Percentiles rank a stretch among this genome's conserved stretches.
phyloP scores from a whole-genome alignment of 2,888 invertebrate species.

The Acanthopleura granulata region DNA sequence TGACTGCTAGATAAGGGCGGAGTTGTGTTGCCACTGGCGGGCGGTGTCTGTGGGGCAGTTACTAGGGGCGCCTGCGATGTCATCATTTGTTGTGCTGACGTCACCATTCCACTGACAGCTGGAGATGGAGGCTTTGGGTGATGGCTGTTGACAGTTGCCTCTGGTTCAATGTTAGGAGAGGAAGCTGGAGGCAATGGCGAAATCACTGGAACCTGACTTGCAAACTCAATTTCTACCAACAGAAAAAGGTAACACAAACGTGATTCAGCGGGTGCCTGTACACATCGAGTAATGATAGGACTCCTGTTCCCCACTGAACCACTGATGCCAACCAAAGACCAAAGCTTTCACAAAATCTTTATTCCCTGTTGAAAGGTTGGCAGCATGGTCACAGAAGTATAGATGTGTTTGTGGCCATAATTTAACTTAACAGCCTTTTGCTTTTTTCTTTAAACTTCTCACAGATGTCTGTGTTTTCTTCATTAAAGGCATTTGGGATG shows the following conservation, averaged over 20 bases:
- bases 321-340: too few species aligned
- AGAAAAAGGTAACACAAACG: not conserved
- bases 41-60: not conserved
- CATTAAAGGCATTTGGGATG: too few species aligned
- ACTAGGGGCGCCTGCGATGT: not conserved
- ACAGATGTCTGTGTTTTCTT: too few species aligned
- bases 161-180: not conserved
- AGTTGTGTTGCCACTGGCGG: not conserved
- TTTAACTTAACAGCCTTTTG: too few species aligned
- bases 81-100: not conserved
- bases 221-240: slow-evolving; percentile 7
- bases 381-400: too few species aligned
- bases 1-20: not conserved
- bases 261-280: not conserved
- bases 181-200: too few species aligned
- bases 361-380: too few species aligned
- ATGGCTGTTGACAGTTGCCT: not conserved
- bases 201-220: not conserved
- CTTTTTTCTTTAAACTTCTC: too few species aligned
- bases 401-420: too few species aligned
- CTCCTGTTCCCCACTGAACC: too few species aligned
- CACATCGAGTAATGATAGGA: too few species aligned
- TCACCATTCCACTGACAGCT: not conserved
- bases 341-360: too few species aligned
- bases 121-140: slow-evolving; percentile 10